Conservation (phyloP, 2,797 vertebrate species). For the Acridotheres tristis region DNA sequence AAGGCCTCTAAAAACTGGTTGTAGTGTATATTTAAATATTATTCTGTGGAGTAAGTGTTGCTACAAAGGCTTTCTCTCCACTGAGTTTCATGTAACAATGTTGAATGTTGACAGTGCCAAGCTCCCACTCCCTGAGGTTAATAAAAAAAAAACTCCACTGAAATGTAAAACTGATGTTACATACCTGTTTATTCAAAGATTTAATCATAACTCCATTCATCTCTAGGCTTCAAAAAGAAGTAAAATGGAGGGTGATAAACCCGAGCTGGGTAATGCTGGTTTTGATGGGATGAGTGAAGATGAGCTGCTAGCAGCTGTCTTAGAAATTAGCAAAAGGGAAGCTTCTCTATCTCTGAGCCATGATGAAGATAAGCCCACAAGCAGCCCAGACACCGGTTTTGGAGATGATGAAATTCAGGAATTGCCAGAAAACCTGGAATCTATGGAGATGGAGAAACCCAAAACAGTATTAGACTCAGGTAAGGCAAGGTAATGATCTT, state of each 20-base stretch:
- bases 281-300: constrained; percentile 90
- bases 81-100: background rate
- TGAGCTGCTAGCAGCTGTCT: constrained; percentile 90
- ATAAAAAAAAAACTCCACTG: background rate
- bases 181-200: background rate
- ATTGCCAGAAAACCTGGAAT: constrained; percentile 82
- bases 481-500: constrained; percentile 20
- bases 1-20: constrained; percentile 41
- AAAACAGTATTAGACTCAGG: constrained; percentile 79
- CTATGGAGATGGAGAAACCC: constrained; percentile 83
- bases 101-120: background rate
- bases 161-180: background rate
- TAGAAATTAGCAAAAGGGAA: constrained; percentile 92
- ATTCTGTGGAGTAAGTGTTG: background rate
- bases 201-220: constrained; percentile 28
- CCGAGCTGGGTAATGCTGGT: constrained; percentile 70
- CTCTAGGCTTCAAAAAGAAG: constrained; percentile 75
- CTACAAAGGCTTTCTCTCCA: background rate
- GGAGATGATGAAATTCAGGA: constrained; percentile 91
- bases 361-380: constrained; percentile 86
- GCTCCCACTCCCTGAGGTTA: background rate
- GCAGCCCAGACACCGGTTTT: constrained; percentile 96
- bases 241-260: constrained; percentile 74
- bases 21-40: constrained; percentile 16
- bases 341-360: constrained; percentile 73